Evolutionary conservation across 1,140 invertebrate species (phyloP).

Genomic region (Ceratosolen fusciceps): DNA sequence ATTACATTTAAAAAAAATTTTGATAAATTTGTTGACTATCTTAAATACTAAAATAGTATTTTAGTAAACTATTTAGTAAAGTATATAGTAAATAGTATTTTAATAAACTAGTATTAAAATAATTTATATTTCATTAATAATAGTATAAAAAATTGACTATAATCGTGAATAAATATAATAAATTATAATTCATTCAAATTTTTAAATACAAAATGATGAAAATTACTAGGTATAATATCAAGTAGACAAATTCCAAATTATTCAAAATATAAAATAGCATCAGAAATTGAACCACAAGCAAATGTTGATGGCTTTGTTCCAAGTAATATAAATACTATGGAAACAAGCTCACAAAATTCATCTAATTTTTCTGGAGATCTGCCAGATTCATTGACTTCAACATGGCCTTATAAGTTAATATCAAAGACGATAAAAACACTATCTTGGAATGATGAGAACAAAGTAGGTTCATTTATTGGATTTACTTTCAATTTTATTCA

Average conservation of each 20-base stretch:
- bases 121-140: no score
- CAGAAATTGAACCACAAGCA: constrained; percentile 67
- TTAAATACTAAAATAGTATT: not conserved
- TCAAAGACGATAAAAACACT: constrained; percentile 80
- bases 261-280: constrained; percentile 68
- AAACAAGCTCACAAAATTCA: constrained; percentile 64
- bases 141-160: no score
- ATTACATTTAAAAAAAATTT: not conserved
- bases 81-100: no score
- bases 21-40: not conserved
- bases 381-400: constrained; percentile 64
- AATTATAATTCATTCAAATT: no score
- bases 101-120: no score
- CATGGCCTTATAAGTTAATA: constrained; percentile 74
- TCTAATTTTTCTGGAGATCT: constrained; percentile 66
- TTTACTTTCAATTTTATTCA: no score
- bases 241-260: constrained; percentile 62
- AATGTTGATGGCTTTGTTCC: constrained; percentile 67
- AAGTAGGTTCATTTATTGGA: no score
- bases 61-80: no score
- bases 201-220: no score
- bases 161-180: no score
- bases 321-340: constrained; percentile 59
- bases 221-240: constrained; percentile 51
- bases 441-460: constrained; percentile 81